Base-by-base conservation (phyloP, 2,113 vertebrate species). In the Muntiacus reevesi region DNA sequence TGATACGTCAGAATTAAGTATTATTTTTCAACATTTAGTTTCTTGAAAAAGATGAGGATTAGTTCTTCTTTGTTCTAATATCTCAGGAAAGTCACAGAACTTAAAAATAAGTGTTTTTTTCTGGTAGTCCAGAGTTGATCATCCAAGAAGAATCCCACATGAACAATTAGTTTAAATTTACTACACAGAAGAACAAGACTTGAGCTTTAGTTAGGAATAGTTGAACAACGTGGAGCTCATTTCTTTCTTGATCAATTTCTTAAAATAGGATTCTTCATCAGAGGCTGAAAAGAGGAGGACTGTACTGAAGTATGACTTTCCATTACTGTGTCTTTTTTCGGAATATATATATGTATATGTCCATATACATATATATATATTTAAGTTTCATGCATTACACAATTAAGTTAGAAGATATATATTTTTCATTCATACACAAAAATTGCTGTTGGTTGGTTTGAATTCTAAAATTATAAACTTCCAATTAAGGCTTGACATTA, bases 251-350 rank as follows among this genome's bases (percentile, higher is more conserved):
- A 98, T 99, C 99, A 99, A 99, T 99, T 99, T 99, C 99, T 99
- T 99, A 99, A 99, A 99, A 99, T 99, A 99, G 99, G 99, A 98
- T 99, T 99, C 99, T 99, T 99, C 99, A 99, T 99, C 99, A 99
- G 99, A 99, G 99, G 99, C 99, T 99, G 99, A 99, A 99, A 99
- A 99, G 99, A 99, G 99, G 99, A 99, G 99, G 99, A 99, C 99
- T 99, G 98, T 99, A 99, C 99, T 99, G 99, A 99, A 99, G 99
- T 99, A 99, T 99, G 98, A 98, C 99, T 99, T 99, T 99, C 99
- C 99, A 99, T 99, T 98, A 99, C 98, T 98, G 98, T 98, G 98
- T 99, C 98, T 98, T 98, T 97, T 98, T 98, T 98, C 98, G 98
- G 98, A 98, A 97, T 98, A 98, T 95, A 98, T 97, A 98, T 97